Evolutionary conservation across 2,888 invertebrate species (phyloP).

Genomic region (Loripinus fragilis): DNA sequence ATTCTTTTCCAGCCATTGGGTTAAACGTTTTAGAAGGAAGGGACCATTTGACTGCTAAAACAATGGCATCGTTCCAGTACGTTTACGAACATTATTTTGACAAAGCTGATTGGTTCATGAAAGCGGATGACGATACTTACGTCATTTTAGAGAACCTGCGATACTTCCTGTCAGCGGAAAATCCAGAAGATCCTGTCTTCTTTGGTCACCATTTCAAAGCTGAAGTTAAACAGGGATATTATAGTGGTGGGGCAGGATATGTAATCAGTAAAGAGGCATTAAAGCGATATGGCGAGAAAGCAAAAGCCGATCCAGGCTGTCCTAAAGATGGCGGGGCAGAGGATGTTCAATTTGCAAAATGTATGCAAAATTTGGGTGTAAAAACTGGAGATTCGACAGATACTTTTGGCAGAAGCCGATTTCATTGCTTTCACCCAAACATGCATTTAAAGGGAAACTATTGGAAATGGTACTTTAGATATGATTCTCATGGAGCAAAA

Average conservation of each 20-base stretch:
- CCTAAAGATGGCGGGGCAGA: not conserved
- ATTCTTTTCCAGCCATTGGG: slow-evolving; percentile 87
- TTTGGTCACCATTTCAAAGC: not conserved
- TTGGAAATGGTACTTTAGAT: not conserved
- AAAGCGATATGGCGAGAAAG: not conserved
- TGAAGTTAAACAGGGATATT: not conserved
- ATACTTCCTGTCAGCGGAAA: not conserved
- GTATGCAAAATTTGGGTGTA: not conserved
- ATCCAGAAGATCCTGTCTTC: not conserved
- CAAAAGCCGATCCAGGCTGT: not conserved
- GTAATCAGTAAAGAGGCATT: not conserved
- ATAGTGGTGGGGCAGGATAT: not conserved
- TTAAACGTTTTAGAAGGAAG: slow-evolving; percentile 94
- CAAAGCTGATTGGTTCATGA: slow-evolving; percentile 84
- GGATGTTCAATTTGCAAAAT: not conserved
- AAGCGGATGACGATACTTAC: not conserved
- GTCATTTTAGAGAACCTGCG: not conserved
- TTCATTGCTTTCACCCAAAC: not conserved
- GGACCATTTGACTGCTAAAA: slow-evolving; percentile 97
- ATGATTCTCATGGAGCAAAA: not conserved
- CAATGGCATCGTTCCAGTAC: slow-evolving; percentile 95
- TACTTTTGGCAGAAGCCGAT: not conserved
- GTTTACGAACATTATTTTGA: slow-evolving; percentile 91
- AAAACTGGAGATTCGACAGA: not conserved
- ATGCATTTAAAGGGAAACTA: not conserved